Evolutionary conservation across 2,888 invertebrate species (phyloP).

Genomic region (Penaeus monodon): DNA sequence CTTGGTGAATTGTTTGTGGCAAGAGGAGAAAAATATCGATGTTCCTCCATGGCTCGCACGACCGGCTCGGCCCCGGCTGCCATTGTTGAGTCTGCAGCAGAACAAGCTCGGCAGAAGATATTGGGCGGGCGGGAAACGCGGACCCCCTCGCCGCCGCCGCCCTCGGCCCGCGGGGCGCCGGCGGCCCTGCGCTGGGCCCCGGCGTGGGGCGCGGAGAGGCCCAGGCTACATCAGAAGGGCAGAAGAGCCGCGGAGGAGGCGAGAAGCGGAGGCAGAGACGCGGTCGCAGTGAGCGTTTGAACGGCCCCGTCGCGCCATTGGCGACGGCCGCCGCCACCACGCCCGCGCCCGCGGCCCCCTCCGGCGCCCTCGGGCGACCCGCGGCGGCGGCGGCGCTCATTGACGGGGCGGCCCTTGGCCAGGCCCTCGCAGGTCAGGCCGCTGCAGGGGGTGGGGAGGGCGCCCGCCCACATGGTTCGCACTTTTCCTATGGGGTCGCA

Average conservation of each 20-base stretch:
- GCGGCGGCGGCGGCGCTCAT: too few relatives aligned
- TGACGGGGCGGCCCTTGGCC: too few relatives aligned
- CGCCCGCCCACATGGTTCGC: too few relatives aligned
- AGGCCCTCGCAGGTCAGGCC: too few relatives aligned
- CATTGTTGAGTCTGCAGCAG: constrained; percentile 81
- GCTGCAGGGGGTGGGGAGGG: too few relatives aligned
- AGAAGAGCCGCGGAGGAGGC: constrained; percentile 17
- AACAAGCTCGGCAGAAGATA: constrained; percentile 67
- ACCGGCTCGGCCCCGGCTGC: constrained; percentile 69
- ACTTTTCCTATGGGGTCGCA: too few relatives aligned
- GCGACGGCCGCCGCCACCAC: not conserved
- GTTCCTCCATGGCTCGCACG: constrained; percentile 64
- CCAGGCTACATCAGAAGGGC: constrained; percentile 11
- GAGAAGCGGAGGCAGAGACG: constrained; percentile 40
- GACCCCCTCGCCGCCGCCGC: not conserved
- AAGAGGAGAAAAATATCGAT: constrained; percentile 65
- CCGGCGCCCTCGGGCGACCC: too few relatives aligned
- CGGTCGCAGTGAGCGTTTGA: constrained; percentile 44
- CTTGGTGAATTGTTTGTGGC: constrained; percentile 61
- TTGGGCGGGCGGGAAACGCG: constrained; percentile 45
- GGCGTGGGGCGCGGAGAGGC: not conserved
- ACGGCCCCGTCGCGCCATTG: constrained; percentile 40
- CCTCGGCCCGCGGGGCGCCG: constrained; percentile 5
- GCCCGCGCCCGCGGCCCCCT: too few relatives aligned
- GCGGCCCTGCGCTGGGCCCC: not conserved